Evolutionary conservation across 2,797 vertebrate species (phyloP).

Genomic region (Gallinago solitaria): DNA sequence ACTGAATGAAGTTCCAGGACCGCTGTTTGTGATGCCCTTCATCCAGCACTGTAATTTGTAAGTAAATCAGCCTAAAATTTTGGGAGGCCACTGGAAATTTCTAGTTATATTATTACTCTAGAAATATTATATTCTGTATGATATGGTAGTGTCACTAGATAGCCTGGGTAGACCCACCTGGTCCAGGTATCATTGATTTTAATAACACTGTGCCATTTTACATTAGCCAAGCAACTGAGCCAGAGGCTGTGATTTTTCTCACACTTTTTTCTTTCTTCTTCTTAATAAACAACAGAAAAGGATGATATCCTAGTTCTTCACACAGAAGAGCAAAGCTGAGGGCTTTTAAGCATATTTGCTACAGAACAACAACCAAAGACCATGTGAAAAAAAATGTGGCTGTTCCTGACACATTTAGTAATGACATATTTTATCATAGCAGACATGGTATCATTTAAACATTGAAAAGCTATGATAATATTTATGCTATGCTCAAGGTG

Average conservation of each 20-base stretch:
- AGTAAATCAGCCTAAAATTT: constrained; percentile 21
- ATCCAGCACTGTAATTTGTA: not conserved
- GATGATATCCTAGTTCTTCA: not conserved
- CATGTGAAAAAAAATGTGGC: not conserved
- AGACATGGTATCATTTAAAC: constrained; percentile 37
- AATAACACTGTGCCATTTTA: constrained; percentile 8
- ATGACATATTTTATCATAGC: constrained; percentile 48
- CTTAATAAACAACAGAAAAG: constrained; percentile 3
- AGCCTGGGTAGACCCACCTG: not conserved
- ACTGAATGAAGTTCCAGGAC: not conserved
- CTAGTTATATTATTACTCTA: not conserved
- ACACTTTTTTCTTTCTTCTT: not conserved
- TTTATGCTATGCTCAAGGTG: constrained; percentile 47
- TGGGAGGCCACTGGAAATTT: not conserved
- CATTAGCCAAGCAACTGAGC: not conserved
- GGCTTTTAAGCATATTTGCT: constrained; percentile 19
- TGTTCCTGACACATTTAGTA: constrained; percentile 34
- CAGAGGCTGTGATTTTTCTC: constrained; percentile 19
- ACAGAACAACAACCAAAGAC: constrained; percentile 3
- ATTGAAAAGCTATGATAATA: constrained; percentile 38
- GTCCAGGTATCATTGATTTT: constrained; percentile 14
- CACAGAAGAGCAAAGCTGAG: not conserved
- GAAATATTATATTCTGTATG: not conserved
- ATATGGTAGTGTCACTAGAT: not conserved
- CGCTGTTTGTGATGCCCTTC: not conserved